These are phyloP conservation scores for Cynopterus brachyotis DNA, from an alignment of 2,113 vertebrate genomes.

Conservation along the genomic window DNA sequence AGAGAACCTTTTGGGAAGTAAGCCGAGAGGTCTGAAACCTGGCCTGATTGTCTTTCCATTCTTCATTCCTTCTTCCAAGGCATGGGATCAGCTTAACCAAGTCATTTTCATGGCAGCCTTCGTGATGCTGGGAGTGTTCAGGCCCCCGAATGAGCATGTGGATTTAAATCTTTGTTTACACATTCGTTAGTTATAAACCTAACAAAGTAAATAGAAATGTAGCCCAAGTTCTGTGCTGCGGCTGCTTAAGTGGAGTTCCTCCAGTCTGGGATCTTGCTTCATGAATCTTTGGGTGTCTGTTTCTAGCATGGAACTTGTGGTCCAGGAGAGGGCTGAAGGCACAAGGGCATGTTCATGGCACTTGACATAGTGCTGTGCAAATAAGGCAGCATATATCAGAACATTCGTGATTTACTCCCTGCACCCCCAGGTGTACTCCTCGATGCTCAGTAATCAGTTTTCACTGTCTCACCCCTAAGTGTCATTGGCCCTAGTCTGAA, in stretches of 20 bases:
- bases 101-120: neutral
- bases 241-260: neutral
- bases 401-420: neutral
- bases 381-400: neutral
- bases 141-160: neutral
- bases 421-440: rapidly evolving
- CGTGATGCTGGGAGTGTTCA: neutral
- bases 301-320: neutral
- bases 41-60: too few species aligned
- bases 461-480: neutral
- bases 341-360: neutral
- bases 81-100: neutral
- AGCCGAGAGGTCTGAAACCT: neutral
- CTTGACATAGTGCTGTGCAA: neutral
- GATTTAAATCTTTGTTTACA: neutral
- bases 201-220: neutral
- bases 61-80: neutral
- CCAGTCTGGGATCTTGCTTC: neutral
- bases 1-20: neutral
- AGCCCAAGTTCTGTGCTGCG: neutral
- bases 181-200: neutral
- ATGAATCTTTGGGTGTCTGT: neutral
- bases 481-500: neutral
- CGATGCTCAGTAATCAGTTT: neutral
- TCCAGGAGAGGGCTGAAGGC: too few species aligned